Evolutionary conservation across 2,113 vertebrate genomes (phyloP), one percentile per base, ranked within the genome.

Genomic region (Gobiocypris rarus): DNA sequence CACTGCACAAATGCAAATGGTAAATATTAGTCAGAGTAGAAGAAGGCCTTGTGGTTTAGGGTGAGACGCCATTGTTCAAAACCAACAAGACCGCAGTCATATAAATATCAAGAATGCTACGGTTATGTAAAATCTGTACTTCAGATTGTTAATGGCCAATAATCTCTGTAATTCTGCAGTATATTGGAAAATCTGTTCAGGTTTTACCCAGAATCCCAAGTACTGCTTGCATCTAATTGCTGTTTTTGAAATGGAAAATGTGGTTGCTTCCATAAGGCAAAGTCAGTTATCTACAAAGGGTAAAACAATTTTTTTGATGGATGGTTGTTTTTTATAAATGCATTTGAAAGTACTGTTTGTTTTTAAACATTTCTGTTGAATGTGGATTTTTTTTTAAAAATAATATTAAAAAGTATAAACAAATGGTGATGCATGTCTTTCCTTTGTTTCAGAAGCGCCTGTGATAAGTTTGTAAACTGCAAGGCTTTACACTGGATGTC

Each of bases 361-460:
- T 81, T 81, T 81, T 69, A 81, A 81, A 81, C 78, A 67, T 81
- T 63, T 69, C 59, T 65, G 58, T 81, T 81, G 43, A 69, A 69
- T 69, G 78, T 81, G 79, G 45, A 81, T 65, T 81, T 50, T 81
- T 81, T 50, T 50, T 59, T 43, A 79, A 78, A 80, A 80, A 65
- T 6, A 80, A 19, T 26, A 24, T 59, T 24, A 45, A 48, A 28
- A 79, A 28, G 61, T 63, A 10, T 28, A 19, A 50, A 74, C 14
- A 56, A 34, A 19, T 34, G 28, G 50, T 34, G 17, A 34, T 76
- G 75, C 8, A 19, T 28, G 9, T 75, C 50, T 31, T 75, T 75
- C n/a, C n/a, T n/a, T n/a, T n/a, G n/a, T n/a, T n/a, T n/a, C n/a
- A n/a, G n/a, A n/a, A n/a, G n/a, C n/a, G n/a, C n/a, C n/a, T n/a